Percentiles rank a stretch among this genome's conserved stretches.
Evolutionary conservation across 2,888 invertebrate species (phyloP).

Genomic region (Tipula unca): DNA sequence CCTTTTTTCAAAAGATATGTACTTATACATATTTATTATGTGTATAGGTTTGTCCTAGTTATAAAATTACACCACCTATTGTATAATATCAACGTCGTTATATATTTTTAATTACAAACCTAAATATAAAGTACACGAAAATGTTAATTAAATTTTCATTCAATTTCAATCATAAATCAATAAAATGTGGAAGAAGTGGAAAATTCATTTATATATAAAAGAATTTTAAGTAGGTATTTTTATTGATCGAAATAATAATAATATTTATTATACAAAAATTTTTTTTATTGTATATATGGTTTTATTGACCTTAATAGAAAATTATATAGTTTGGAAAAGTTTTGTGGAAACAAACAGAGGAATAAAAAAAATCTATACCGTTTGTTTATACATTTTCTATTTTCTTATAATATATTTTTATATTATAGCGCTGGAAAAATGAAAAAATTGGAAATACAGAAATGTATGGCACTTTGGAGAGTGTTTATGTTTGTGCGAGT

Average conservation of each 20-base stretch:
- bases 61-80: not conserved
- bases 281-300: not conserved
- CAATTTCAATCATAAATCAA: not conserved
- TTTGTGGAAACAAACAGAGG: not conserved
- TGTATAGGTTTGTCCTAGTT: not conserved
- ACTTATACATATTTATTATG: not conserved
- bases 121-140: not conserved
- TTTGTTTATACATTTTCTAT: not conserved
- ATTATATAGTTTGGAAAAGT: not conserved
- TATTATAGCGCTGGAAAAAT: not conserved
- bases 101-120: not conserved
- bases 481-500: too few species aligned
- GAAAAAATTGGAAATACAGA: not conserved
- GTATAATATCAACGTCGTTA: not conserved
- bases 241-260: not conserved
- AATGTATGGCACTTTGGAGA: not conserved
- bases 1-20: not conserved
- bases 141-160: not conserved
- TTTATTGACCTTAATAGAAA: constrained; percentile 14
- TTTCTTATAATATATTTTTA: not conserved
- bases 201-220: not conserved
- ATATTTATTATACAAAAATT: not conserved
- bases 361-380: not conserved
- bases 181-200: not conserved
- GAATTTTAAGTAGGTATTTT: not conserved